A percentile compares a stretch with the other conserved stretches of the same genome.
Evolutionary conservation across 2,113 vertebrate species (phyloP).

Genomic region (Ophthalmolycus amberensis): DNA sequence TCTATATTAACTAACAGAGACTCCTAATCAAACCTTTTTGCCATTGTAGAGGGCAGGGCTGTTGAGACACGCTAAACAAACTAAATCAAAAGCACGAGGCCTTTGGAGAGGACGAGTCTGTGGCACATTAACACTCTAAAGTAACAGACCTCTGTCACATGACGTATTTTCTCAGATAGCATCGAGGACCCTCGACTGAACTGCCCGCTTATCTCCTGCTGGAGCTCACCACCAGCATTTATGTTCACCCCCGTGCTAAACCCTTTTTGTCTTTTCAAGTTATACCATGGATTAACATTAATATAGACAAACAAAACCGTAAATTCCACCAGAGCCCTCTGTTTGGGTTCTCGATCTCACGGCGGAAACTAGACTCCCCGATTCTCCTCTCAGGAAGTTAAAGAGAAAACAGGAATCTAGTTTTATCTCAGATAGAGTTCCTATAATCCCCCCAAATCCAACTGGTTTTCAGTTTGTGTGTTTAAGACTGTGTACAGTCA

Average conservation of each 20-base stretch:
- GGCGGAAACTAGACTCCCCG: conserved; percentile 41
- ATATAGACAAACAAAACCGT: conserved; percentile 69
- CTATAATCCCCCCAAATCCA: conserved; percentile 64
- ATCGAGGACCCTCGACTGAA: conserved; percentile 22
- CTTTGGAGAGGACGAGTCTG: conserved; percentile 30
- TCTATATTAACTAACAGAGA: conserved; percentile 50
- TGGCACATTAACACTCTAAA: conserved; percentile 51
- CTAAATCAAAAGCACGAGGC: conserved; percentile 48
- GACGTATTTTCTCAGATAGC: conserved; percentile 31
- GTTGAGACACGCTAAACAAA: conserved; percentile 59
- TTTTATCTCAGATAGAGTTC: conserved; percentile 70
- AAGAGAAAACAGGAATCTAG: conserved; percentile 52
- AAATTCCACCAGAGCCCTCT: conserved; percentile 44
- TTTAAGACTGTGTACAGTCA: conserved; percentile 37
- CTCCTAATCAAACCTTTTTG: conserved; percentile 67
- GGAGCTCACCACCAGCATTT: conserved; percentile 42
- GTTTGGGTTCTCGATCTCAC: conserved; percentile 26
- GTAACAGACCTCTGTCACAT: conserved; percentile 30
- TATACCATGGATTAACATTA: conserved; percentile 65
- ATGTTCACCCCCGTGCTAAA: conserved; percentile 54
- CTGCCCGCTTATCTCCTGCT: conserved; percentile 30
- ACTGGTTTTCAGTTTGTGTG: conserved; percentile 49
- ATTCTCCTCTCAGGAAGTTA: conserved; percentile 48
- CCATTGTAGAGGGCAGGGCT: conserved; percentile 21
- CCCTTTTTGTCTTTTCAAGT: conserved; percentile 63